These are phyloP conservation scores for Bombus affinis DNA, from an alignment of 1,140 invertebrate species.

Conservation along the genomic window DNA sequence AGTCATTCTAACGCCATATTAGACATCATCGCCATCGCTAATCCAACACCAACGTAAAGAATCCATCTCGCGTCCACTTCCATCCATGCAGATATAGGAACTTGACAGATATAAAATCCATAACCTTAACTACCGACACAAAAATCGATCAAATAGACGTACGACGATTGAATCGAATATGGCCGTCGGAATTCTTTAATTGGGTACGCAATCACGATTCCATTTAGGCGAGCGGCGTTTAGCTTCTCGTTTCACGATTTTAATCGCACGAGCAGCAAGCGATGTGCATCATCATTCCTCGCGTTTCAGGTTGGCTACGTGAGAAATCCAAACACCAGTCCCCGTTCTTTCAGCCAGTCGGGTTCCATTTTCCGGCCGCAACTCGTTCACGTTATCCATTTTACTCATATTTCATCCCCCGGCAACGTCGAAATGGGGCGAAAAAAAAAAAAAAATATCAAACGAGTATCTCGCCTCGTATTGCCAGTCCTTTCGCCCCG, in stretches of 20 bases:
- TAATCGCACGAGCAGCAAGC: not conserved
- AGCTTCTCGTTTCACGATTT: constrained; percentile 4
- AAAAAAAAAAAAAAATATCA: constrained; percentile 23
- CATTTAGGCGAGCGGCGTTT: not conserved
- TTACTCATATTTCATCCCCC: constrained; percentile 40
- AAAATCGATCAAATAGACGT: no score
- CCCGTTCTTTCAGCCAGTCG: not conserved
- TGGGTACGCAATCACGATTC: not conserved
- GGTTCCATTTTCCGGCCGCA: constrained; percentile 32
- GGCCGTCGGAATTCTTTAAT: not conserved
- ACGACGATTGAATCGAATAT: no score
- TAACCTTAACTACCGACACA: no score
- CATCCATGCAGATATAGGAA: no score
- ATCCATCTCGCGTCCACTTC: no score
- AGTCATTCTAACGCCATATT: no score
- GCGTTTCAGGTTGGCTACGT: not conserved
- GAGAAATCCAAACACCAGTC: constrained; percentile 30
- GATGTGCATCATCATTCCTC: constrained; percentile 18
- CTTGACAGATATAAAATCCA: no score
- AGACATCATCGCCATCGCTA: no score
- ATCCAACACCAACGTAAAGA: no score
- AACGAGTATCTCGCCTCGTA: not conserved
- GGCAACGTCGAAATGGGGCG: not conserved
- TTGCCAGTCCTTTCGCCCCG: not conserved
- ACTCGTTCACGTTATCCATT: constrained; percentile 29